Conservation (phyloP, 2,113 vertebrate species). For the Nerophis lumbriciformis region DNA sequence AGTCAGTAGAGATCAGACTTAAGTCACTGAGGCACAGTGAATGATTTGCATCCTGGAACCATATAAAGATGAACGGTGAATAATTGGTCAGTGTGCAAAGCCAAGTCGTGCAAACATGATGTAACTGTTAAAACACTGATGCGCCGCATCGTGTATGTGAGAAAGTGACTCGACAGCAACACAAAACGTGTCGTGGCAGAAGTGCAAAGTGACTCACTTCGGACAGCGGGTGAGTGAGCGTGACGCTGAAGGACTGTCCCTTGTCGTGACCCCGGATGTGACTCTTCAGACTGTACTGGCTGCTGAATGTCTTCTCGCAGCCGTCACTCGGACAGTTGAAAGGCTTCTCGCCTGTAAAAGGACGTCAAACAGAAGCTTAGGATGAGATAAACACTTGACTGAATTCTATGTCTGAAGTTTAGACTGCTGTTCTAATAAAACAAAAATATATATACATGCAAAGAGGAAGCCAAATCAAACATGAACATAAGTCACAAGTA, state of each 20-base stretch:
- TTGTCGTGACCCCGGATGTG: constrained; percentile 96
- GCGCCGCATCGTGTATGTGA: too few relatives aligned
- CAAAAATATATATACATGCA: too few relatives aligned
- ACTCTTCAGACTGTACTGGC: constrained; percentile 94
- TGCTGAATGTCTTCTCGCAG: constrained; percentile 97
- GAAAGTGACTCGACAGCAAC: not conserved
- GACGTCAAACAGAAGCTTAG: not conserved
- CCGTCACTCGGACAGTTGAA: constrained; percentile 95
- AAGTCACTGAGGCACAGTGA: constrained; percentile 94
- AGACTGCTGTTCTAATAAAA: too few relatives aligned
- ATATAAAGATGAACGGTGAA: constrained; percentile 11
- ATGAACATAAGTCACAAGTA: too few relatives aligned
- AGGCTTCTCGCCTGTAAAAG: constrained; percentile 84
- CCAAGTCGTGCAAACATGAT: not conserved
- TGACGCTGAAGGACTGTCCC: constrained; percentile 76
- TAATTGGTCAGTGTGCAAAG: not conserved
- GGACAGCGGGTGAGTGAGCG: constrained; percentile 77
- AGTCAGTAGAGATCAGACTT: constrained; percentile 93
- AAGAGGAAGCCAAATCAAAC: too few relatives aligned
- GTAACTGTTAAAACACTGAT: not conserved
- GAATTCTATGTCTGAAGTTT: too few relatives aligned
- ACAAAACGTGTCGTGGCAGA: not conserved
- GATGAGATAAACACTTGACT: not conserved
- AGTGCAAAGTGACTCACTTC: constrained; percentile 75
- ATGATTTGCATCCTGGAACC: constrained; percentile 88